Evolutionary conservation across 2,797 vertebrate genomes (phyloP).

Genomic region (Euphonia xanthogaster): DNA sequence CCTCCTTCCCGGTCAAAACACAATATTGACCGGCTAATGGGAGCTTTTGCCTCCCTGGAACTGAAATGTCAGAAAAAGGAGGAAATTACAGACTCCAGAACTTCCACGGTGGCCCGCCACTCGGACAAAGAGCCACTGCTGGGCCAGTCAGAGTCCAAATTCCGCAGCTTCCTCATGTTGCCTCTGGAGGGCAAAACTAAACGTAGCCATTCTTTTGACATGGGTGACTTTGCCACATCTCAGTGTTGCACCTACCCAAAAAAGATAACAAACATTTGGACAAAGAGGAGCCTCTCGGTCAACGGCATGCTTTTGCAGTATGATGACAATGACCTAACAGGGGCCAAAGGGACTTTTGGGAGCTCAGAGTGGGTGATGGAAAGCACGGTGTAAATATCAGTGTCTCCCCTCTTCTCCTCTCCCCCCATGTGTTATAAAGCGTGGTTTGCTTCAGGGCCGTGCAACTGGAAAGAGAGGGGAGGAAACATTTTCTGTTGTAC

Average conservation of each 20-base stretch:
- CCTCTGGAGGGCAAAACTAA: conserved; percentile 92
- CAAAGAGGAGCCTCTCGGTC: conserved; percentile 96
- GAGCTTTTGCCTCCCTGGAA: conserved; percentile 93
- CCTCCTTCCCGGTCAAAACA: conserved; percentile 83
- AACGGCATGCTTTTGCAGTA: conserved; percentile 97
- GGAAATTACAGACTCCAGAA: conserved; percentile 80
- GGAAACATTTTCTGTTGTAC: neutral
- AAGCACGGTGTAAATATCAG: conserved; percentile 89
- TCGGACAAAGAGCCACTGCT: conserved; percentile 93
- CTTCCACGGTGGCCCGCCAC: conserved; percentile 78
- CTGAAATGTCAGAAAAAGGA: conserved; percentile 87
- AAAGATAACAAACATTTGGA: conserved; percentile 97
- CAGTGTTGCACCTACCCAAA: conserved; percentile 87
- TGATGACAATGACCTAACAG: conserved; percentile 85
- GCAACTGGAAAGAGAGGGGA: neutral
- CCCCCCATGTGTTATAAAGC: neutral
- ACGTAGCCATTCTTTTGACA: conserved; percentile 97
- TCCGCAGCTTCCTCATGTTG: conserved; percentile 86
- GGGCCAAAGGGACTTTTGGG: conserved; percentile 83
- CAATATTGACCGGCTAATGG: conserved; percentile 89
- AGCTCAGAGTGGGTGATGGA: conserved; percentile 98
- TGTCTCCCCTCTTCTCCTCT: neutral
- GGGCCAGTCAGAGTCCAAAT: conserved; percentile 86
- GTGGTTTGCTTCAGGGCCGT: conserved; percentile 1
- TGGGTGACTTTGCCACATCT: conserved; percentile 88